phyloP scores from a whole-genome alignment of 2,888 invertebrate species.

The Apoderus coryli region DNA sequence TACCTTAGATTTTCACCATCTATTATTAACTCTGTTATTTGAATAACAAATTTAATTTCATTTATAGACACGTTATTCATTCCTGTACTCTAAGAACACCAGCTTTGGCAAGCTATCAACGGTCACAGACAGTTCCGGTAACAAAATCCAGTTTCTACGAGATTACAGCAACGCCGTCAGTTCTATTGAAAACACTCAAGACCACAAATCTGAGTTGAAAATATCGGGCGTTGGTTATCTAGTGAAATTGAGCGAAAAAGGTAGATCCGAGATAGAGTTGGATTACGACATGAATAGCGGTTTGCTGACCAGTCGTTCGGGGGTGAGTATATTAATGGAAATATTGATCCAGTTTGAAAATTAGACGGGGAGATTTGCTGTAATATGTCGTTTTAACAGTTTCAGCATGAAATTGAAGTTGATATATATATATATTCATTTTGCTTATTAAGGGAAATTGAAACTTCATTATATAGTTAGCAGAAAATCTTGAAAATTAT shows the following conservation, averaged over 20 bases:
- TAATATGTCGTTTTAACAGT: conserved; percentile 2
- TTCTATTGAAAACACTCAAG: conserved; percentile 88
- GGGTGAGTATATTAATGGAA: conserved; percentile 37
- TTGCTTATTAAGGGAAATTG: no score
- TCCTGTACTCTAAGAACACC: conserved; percentile 92
- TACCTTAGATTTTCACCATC: no score
- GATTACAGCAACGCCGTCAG: conserved; percentile 88
- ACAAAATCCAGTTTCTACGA: conserved; percentile 79
- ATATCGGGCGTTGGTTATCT: conserved; percentile 88
- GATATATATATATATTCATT: no score
- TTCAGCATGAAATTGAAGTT: no score
- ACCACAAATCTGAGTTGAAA: conserved; percentile 81
- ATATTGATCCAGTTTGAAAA: no score
- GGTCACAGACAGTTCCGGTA: conserved; percentile 86
- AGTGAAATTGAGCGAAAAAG: conserved; percentile 76
- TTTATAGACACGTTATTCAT: conserved; percentile 85
- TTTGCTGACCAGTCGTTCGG: conserved; percentile 69
- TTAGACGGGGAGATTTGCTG: no score
- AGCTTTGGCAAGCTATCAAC: conserved; percentile 88
- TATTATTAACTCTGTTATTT: no score
- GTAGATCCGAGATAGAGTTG: conserved; percentile 74
- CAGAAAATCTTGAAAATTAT: no score
- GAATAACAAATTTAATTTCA: no score
- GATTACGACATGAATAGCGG: conserved; percentile 86
- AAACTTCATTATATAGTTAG: no score